Percentiles rank a stretch among this genome's conserved stretches.
Evolutionary conservation across 1,140 invertebrate genomes (phyloP).

Genomic region (Phymastichus coffea): DNA sequence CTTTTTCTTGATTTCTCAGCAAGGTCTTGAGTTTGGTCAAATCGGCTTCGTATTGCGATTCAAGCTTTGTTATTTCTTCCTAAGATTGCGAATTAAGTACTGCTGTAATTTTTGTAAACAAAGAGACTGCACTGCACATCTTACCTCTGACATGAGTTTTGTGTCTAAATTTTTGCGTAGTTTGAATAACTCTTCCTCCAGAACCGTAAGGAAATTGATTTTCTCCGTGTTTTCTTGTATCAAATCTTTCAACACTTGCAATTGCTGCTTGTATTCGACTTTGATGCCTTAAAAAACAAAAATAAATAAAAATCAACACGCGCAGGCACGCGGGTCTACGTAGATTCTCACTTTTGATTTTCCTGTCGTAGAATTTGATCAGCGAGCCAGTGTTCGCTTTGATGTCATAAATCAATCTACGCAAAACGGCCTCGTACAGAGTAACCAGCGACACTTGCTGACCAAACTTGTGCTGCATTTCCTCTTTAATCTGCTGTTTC

Average conservation of each 20-base stretch:
- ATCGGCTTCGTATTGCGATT: conserved; percentile 35
- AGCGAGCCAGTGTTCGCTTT: conserved; percentile 55
- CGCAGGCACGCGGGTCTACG: background rate
- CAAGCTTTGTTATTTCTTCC: conserved; percentile 36
- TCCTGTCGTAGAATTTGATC: conserved; percentile 46
- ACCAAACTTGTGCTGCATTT: conserved; percentile 63
- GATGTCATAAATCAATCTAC: conserved; percentile 58
- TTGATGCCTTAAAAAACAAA: conserved; percentile 38
- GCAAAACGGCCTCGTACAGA: conserved; percentile 61
- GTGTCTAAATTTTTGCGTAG: conserved; percentile 49
- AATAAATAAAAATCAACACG: background rate
- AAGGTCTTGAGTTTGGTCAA: conserved; percentile 36
- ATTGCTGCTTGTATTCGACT: conserved; percentile 39
- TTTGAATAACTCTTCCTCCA: conserved; percentile 60
- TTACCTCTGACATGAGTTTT: conserved; percentile 37
- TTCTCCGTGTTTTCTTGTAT: conserved; percentile 61
- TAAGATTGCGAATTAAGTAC: conserved; percentile 29
- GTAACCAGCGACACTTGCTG: conserved; percentile 56
- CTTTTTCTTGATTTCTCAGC: conserved; percentile 36
- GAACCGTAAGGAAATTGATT: conserved; percentile 58
- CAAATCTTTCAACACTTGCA: conserved; percentile 50
- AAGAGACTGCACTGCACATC: background rate
- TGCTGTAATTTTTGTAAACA: background rate
- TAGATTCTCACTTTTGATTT: conserved; percentile 43
- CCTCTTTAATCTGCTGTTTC: conserved; percentile 54